Conservation (phyloP, 2,113 vertebrate genomes). For the Phainopepla nitens region DNA sequence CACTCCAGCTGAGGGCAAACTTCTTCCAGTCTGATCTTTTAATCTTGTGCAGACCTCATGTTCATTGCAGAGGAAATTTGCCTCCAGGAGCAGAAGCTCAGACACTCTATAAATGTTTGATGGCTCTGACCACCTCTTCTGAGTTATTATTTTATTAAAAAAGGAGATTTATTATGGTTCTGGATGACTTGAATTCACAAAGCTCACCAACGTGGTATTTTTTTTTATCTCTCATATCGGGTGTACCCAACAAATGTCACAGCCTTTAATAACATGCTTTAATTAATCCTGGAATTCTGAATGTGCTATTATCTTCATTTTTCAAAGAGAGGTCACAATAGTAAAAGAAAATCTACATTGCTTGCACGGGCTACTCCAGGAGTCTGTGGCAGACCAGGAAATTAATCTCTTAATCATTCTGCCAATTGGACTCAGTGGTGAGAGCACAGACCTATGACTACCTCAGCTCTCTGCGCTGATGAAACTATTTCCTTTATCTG, state of each 20-base stretch:
- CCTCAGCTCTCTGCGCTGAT: not conserved
- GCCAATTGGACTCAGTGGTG: not conserved
- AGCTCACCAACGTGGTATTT: not conserved
- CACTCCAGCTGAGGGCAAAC: not conserved
- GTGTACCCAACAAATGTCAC: not conserved
- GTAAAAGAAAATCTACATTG: not conserved
- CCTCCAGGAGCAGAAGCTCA: not conserved
- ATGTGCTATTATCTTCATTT: not conserved
- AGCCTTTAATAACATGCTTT: slow-evolving; percentile 7
- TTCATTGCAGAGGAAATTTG: not conserved
- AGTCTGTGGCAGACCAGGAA: not conserved
- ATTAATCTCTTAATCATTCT: slow-evolving; percentile 30
- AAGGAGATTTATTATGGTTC: not conserved
- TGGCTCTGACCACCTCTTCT: not conserved
- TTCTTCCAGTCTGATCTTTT: not conserved
- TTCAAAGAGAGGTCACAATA: not conserved
- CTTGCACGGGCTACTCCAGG: not conserved
- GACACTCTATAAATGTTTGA: not conserved
- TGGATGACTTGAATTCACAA: not conserved
- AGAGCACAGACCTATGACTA: not conserved
- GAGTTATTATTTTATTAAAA: not conserved
- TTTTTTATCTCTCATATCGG: not conserved
- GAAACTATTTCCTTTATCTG: not conserved
- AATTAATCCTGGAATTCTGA: slow-evolving; percentile 31
- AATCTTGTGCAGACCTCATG: not conserved